Evolutionary conservation across 2,113 vertebrate species (phyloP).

Genomic region (Channa maculata): DNA sequence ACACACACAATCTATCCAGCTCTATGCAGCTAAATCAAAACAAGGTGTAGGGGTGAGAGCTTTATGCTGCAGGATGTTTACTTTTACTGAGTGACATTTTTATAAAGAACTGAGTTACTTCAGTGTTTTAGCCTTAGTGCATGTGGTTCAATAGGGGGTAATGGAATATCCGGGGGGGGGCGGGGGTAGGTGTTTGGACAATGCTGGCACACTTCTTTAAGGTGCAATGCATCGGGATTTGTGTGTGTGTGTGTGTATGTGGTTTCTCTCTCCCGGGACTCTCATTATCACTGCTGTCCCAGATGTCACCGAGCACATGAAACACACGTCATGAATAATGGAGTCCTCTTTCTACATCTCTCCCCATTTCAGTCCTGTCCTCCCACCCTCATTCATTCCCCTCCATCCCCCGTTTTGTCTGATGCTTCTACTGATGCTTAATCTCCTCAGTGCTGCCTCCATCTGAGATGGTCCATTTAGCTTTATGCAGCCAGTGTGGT

Average conservation of each 20-base stretch:
- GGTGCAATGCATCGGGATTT: constrained; percentile 34
- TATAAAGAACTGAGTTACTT: constrained; percentile 16
- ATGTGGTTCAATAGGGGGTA: constrained; percentile 40
- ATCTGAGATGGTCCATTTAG: constrained; percentile 76
- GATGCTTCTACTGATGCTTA: constrained; percentile 74
- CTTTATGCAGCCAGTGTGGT: constrained; percentile 72
- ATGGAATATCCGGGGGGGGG: constrained; percentile 37
- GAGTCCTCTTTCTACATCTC: constrained; percentile 80
- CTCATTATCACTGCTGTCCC: constrained; percentile 86
- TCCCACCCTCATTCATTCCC: constrained; percentile 62
- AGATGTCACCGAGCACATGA: constrained; percentile 86
- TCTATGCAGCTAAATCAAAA: constrained; percentile 51
- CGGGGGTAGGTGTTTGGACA: constrained; percentile 57
- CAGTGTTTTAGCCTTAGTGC: constrained; percentile 18
- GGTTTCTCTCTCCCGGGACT: constrained; percentile 75
- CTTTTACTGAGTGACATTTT: constrained; percentile 19
- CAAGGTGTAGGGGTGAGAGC: constrained; percentile 30
- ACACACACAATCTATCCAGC: constrained; percentile 49
- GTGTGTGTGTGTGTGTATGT: constrained; percentile 47
- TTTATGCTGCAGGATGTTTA: constrained; percentile 33
- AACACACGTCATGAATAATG: constrained; percentile 86
- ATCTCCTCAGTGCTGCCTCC: constrained; percentile 66
- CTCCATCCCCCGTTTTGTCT: constrained; percentile 67
- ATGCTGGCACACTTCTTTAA: constrained; percentile 49
- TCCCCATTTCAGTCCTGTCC: constrained; percentile 64